Base-by-base conservation (phyloP, 2,888 invertebrate species). In the Dicyrtoma fusca region DNA sequence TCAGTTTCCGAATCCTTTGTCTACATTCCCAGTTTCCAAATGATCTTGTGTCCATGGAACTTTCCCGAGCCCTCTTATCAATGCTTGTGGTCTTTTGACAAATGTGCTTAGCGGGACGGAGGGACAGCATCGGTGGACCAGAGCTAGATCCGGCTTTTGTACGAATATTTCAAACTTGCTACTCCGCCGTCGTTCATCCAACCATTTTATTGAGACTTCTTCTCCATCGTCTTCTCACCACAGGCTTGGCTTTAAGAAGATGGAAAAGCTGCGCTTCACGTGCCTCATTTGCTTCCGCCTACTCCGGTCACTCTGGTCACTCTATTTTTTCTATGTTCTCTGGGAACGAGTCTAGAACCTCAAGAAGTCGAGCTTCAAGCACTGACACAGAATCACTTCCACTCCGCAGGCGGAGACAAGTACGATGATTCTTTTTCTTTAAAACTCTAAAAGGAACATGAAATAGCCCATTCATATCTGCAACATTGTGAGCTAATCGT, bases 211-310 rank as follows among this genome's bases (percentile, higher is more conserved):
- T 88, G 51, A 83, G 88, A 23, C 83, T 88, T 61, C 83, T 88
- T 42, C 85, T 86, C 73, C 87, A 88, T 81, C 84, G 87, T 72
- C 83, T 87, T 73, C 85, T 87, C 71, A 86, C 86, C 59, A 86
- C 86, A 71, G 84, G 84, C 82, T 84, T 86, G 47, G 84, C 86
- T 11, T 82, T 87, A 72, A 82, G 82, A 83, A 84, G 84, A 81
- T 84, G 83, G 82, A 84, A 84, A 79, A 83, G 82, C 74, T 83
- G 84, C 76, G 83, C 84, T 74, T 83, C 84, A 53, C 81, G 85
- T 79, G 86, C 82, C 80, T 85, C 80, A 80, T 86, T 84, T 75
- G 84, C 84, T 42, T 84, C 84, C 6, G 82, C 82, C 11, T 81
- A 80, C 59, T 78, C 79, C 13, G 81, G 80, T 47, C 80, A 81